A percentile compares a stretch with the other conserved stretches of the same genome.
These are phyloP conservation scores for Mesitornis unicolor DNA, from an alignment of 2,113 vertebrate species.

Conservation along the genomic window DNA sequence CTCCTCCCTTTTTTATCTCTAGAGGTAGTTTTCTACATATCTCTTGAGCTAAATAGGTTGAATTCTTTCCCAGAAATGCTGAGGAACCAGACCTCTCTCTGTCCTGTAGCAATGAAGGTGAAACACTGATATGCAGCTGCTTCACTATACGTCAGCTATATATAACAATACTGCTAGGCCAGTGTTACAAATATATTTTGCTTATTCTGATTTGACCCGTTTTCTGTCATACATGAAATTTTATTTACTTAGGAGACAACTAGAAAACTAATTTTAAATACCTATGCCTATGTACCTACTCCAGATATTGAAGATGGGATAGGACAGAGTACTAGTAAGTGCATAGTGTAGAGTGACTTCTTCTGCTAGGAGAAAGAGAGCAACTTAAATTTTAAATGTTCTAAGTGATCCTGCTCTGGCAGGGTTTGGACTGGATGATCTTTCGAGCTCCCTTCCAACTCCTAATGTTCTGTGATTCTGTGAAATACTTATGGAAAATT, in stretches of 20 bases:
- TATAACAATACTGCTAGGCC: neutral
- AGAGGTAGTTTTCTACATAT: neutral
- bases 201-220: neutral
- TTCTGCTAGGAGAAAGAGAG: neutral
- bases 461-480: too few relatives aligned
- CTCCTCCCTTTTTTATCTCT: neutral
- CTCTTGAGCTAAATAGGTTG: neutral
- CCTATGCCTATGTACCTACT: neutral
- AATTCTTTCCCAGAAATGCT: neutral
- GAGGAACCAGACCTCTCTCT: neutral
- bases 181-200: neutral
- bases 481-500: neutral
- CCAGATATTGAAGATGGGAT: neutral
- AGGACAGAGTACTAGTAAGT: neutral
- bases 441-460: too few relatives aligned
- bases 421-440: too few relatives aligned
- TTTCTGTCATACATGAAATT: neutral
- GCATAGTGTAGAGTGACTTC: neutral
- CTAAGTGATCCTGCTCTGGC: too few relatives aligned
- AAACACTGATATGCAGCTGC: neutral
- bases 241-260: neutral
- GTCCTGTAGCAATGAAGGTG: neutral
- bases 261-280: neutral
- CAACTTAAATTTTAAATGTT: neutral
- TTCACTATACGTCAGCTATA: neutral